Percentiles rank a stretch among this genome's conserved stretches.
Evolutionary conservation across 1,140 invertebrate species (phyloP).

Genomic region (Artemia franciscana): DNA sequence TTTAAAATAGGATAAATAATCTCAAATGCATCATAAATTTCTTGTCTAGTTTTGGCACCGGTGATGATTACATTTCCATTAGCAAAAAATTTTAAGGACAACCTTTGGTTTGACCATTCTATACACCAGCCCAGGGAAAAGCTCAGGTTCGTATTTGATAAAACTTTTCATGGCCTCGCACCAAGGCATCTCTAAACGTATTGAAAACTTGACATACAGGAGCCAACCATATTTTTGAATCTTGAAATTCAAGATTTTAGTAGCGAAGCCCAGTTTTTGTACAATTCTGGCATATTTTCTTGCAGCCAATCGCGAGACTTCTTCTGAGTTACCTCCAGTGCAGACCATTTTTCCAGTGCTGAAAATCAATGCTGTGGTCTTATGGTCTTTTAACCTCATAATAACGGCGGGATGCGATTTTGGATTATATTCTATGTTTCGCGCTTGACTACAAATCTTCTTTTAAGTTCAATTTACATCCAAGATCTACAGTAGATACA

Average conservation of each 20-base stretch:
- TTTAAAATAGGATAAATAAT: too few species aligned
- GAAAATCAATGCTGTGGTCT: slow-evolving; percentile 33
- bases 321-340: slow-evolving; percentile 31
- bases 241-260: too few species aligned
- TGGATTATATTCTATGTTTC: slow-evolving; percentile 34
- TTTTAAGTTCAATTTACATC: slow-evolving; percentile 19
- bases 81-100: too few species aligned
- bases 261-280: slow-evolving; percentile 32
- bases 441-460: slow-evolving; percentile 28
- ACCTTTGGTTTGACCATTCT: too few species aligned
- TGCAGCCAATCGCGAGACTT: slow-evolving; percentile 26
- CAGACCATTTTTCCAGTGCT: slow-evolving; percentile 34
- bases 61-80: too few species aligned
- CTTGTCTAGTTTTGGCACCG: too few species aligned
- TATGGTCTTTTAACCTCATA: slow-evolving; percentile 29
- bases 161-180: too few species aligned
- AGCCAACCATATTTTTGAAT: slow-evolving; percentile 9
- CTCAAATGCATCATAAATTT: too few species aligned
- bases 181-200: too few species aligned
- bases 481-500: slow-evolving; percentile 25
- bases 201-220: slow-evolving; percentile 8
- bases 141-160: too few species aligned
- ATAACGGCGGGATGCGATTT: slow-evolving; percentile 34
- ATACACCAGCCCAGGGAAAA: too few species aligned
- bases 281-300: slow-evolving; percentile 31